A percentile compares a stretch with the other conserved stretches of the same genome.
Evolutionary conservation across 2,113 vertebrate genomes (phyloP).

Genomic region (Crypturellus undulatus): DNA sequence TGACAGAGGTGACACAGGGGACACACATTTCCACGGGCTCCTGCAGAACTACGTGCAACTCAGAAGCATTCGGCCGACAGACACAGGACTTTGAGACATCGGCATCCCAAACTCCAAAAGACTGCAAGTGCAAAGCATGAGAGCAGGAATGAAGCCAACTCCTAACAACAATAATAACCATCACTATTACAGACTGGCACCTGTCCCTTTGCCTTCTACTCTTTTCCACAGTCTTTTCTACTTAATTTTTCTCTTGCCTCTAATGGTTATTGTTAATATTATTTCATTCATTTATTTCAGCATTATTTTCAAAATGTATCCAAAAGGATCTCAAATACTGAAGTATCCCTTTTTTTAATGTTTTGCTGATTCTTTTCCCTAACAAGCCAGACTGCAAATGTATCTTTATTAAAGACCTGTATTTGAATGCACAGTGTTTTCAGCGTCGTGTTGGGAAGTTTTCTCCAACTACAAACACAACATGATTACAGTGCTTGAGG

Average conservation of each 20-base stretch:
- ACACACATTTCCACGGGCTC: not conserved
- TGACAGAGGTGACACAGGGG: not conserved
- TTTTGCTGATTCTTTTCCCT: fast-evolving
- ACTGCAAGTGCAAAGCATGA: not conserved
- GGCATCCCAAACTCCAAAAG: not conserved
- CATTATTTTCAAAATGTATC: not conserved
- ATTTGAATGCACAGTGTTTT: not conserved
- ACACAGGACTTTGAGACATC: not conserved
- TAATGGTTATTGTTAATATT: not conserved
- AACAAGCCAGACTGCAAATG: not conserved
- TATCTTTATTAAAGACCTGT: not conserved
- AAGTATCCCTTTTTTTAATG: not conserved
- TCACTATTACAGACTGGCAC: not conserved
- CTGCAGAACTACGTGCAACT: not conserved
- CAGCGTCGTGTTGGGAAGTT: not conserved
- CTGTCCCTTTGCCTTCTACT: not conserved
- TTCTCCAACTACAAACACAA: not conserved
- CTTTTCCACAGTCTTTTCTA: not conserved
- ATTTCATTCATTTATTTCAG: not conserved
- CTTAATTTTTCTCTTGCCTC: not conserved
- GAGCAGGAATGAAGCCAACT: not conserved
- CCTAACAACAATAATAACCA: not conserved
- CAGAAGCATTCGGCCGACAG: not conserved
- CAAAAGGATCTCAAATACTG: not conserved
- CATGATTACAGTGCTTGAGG: fast-evolving